Base-by-base conservation (phyloP, 2,113 vertebrate genomes). In the Nansenia antarctica region DNA sequence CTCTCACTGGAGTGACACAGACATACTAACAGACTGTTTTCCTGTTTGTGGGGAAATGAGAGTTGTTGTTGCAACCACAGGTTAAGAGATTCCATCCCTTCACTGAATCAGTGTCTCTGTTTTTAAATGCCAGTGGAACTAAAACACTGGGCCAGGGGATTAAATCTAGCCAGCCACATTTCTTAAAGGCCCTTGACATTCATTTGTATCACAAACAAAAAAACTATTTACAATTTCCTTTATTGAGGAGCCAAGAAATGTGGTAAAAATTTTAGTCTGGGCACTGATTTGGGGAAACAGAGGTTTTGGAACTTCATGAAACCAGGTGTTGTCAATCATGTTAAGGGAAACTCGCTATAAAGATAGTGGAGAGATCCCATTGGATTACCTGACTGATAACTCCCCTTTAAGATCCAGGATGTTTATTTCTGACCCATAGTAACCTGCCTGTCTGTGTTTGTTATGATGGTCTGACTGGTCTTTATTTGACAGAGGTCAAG, bases 41-140 rank as follows among this genome's bases (percentile, higher is more conserved):
- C 59, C 67, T 42, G 27, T 70, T 70, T 53, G 34, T 54, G 15
- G 9, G 60, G 52, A 78, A 79, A 67, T 76, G 39, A 22, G 20
- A 71, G 71, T 73, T 82, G 49, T 73, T 61, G 53, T 73, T 53
- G 53, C 52, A 57, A 82, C 72, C 74, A 74, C 82, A 78, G 75
- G 52, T 64, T n/a, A n/a, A 26, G 77, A 65, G 60, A 71, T 39
- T 58, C 59, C 67, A 31, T 69, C 35, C 63, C 31, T 69, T 49
- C 39, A 69, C 62, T 65, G 74, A 70, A n/a, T 18, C 18, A 42
- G 39, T 42, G 18, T 11, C 14, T 18, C 18, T 18, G 39, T 42
- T 42, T 42, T 42, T 42, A 11, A 14, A 15, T 11, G 14, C 39
- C 39, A 18, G 39, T 42, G 37, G 15, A 14, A 15, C 11, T 42